Percentiles rank a stretch among this genome's conserved stretches.
phyloP scores from a whole-genome alignment of 2,797 vertebrate genomes.

The Hemitrygon akajei region DNA sequence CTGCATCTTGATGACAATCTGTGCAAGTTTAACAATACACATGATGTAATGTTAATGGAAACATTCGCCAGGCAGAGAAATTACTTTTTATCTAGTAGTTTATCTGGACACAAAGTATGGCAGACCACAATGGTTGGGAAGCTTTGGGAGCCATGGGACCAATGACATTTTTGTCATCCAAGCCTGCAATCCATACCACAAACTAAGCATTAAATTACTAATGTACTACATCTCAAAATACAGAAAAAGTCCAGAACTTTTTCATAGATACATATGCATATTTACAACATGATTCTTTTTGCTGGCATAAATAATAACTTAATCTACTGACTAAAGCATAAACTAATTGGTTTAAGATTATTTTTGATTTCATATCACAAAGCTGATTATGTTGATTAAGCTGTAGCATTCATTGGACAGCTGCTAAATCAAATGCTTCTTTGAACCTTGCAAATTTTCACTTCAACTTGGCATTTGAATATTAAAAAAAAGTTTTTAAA shows the following conservation, averaged over 20 bases:
- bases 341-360: constrained; percentile 11
- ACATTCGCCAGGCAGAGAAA: background rate
- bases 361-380: background rate
- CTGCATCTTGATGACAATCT: background rate
- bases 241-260: background rate
- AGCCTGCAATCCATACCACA: background rate
- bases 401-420: background rate
- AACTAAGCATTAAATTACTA: background rate
- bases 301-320: background rate
- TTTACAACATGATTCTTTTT: background rate
- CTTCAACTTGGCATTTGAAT: background rate
- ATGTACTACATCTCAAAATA: background rate
- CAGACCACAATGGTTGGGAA: background rate
- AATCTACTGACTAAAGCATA: background rate
- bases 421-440: background rate
- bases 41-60: background rate
- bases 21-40: background rate
- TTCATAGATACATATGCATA: background rate
- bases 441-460: background rate
- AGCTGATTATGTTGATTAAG: constrained; percentile 5
- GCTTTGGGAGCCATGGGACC: background rate
- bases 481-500: background rate
- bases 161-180: background rate
- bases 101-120: too few relatives aligned
- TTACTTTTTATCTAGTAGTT: background rate